Evolutionary conservation across 2,888 invertebrate species (phyloP).

Genomic region (Thera britannica): DNA sequence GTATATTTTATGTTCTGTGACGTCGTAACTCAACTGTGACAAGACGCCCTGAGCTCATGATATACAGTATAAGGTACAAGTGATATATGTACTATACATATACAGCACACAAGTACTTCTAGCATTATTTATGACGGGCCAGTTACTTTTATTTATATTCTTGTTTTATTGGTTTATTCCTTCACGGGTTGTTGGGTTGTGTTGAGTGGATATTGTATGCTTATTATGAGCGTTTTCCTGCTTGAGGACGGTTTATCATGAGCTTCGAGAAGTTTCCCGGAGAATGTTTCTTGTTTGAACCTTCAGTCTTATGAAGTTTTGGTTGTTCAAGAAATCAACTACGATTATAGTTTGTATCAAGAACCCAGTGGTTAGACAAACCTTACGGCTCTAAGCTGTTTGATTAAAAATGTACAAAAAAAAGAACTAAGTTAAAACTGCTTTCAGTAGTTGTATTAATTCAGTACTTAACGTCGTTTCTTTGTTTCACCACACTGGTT

Average conservation of each 20-base stretch:
- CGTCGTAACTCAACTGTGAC: conserved; percentile 80
- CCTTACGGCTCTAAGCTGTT: too few species aligned
- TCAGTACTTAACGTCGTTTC: too few species aligned
- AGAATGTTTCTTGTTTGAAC: neutral
- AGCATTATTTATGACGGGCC: conserved; percentile 68
- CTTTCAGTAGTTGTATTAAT: too few species aligned
- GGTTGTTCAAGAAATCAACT: too few species aligned
- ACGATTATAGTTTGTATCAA: too few species aligned
- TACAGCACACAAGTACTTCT: conserved; percentile 56
- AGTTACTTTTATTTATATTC: conserved; percentile 79
- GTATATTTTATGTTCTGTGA: conserved; percentile 84
- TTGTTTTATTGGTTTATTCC: conserved; percentile 79
- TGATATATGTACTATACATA: conserved; percentile 64
- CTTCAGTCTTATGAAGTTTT: neutral
- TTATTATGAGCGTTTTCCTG: conserved; percentile 49
- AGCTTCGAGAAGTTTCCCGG: conserved; percentile 9
- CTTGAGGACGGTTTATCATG: conserved; percentile 17
- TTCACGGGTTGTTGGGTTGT: conserved; percentile 73
- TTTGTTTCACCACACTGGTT: too few species aligned
- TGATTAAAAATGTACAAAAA: too few species aligned
- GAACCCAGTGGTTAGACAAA: too few species aligned
- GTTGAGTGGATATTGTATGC: conserved; percentile 65
- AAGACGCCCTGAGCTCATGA: conserved; percentile 68
- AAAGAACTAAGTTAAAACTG: too few species aligned
- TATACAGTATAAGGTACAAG: conserved; percentile 41